Conservation (phyloP, 2,888 invertebrate species). For the Xanthorhoe spadicearia region DNA sequence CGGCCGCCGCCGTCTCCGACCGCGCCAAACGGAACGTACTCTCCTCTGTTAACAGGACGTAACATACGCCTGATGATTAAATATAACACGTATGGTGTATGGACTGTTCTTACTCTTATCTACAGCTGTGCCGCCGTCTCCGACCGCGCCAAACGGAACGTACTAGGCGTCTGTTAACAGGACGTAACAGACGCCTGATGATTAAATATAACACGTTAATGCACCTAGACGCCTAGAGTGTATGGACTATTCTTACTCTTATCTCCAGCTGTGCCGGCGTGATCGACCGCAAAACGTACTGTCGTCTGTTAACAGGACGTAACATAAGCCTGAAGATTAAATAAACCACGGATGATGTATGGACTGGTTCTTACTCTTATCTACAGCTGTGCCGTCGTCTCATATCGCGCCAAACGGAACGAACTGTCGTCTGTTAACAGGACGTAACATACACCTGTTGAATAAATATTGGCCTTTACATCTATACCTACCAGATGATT, state of each 20-base stretch:
- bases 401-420: background rate
- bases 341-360: too few species aligned
- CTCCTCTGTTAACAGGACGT: slow-evolving; percentile 76
- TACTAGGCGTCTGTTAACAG: background rate
- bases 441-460: background rate
- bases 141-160: background rate
- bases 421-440: background rate
- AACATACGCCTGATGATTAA: slow-evolving; percentile 49
- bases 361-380: background rate
- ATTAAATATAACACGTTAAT: too few species aligned
- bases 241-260: background rate
- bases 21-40: slow-evolving; percentile 88
- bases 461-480: too few species aligned
- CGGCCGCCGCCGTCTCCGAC: slow-evolving; percentile 92
- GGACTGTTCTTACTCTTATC: background rate
- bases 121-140: too few species aligned
- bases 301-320: too few species aligned
- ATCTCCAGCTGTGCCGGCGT: too few species aligned
- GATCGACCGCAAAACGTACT: background rate
- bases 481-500: too few species aligned
- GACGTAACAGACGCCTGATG: background rate
- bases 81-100: background rate
- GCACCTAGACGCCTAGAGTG: too few species aligned
- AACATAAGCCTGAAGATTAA: too few species aligned
- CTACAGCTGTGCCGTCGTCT: too few species aligned